phyloP scores from a whole-genome alignment of 2,797 vertebrate genomes.

The Halcyon badia region DNA sequence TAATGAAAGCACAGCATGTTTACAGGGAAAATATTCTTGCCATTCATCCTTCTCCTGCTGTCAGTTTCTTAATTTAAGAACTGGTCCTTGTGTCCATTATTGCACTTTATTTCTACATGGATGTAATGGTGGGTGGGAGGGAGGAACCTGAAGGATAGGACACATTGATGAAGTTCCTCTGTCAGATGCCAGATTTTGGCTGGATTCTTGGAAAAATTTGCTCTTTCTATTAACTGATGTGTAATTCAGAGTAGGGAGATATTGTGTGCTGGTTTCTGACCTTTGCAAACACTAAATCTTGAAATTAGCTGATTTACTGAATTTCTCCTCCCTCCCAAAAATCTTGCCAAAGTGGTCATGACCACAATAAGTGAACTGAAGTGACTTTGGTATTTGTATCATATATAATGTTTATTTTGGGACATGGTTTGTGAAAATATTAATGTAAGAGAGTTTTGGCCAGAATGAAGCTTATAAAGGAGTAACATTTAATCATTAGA shows the following conservation, averaged over 20 bases:
- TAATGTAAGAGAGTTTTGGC: slow-evolving; percentile 66
- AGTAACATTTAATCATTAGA: slow-evolving; percentile 53
- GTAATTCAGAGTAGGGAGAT: slow-evolving; percentile 61
- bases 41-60: background rate
- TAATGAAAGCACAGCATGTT: background rate
- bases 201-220: slow-evolving; percentile 72
- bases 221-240: slow-evolving; percentile 64
- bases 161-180: slow-evolving; percentile 41
- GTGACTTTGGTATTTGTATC: slow-evolving; percentile 74
- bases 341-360: slow-evolving; percentile 73
- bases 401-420: slow-evolving; percentile 74
- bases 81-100: background rate
- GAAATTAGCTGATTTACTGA: slow-evolving; percentile 76
- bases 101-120: background rate
- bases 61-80: background rate
- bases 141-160: background rate
- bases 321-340: slow-evolving; percentile 63
- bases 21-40: background rate
- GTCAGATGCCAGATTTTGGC: slow-evolving; percentile 70
- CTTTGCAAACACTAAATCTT: slow-evolving; percentile 75
- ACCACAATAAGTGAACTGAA: slow-evolving; percentile 76
- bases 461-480: slow-evolving; percentile 66
- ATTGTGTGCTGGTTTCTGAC: slow-evolving; percentile 73
- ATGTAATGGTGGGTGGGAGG: background rate
- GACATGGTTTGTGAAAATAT: slow-evolving; percentile 72